Evolutionary conservation across 2,888 invertebrate species (phyloP).

Genomic region (Nesidiocoris tenuis): DNA sequence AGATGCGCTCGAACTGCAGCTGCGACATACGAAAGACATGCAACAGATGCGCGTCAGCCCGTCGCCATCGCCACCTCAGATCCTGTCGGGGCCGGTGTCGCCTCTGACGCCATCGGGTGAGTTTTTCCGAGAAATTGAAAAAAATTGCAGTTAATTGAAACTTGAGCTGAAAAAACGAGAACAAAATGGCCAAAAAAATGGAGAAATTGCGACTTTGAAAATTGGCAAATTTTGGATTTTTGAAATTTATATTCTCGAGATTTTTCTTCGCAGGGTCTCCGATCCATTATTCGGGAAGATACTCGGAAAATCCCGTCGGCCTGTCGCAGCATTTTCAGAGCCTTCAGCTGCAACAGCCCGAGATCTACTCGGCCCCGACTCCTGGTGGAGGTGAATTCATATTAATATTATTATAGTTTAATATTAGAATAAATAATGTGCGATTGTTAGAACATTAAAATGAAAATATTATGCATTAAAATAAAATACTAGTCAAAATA

Average conservation of each 20-base stretch:
- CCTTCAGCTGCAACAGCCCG: slow-evolving; percentile 54
- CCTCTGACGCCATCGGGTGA: slow-evolving; percentile 49
- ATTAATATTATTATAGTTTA: background rate
- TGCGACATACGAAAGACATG: slow-evolving; percentile 56
- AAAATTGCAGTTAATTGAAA: too few relatives aligned
- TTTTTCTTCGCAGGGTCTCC: slow-evolving; percentile 60
- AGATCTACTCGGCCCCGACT: slow-evolving; percentile 45
- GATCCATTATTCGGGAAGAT: slow-evolving; percentile 58
- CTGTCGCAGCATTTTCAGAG: slow-evolving; percentile 57
- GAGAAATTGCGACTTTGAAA: too few relatives aligned
- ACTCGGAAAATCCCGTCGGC: slow-evolving; percentile 42
- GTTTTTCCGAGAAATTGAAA: background rate
- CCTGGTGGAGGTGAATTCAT: slow-evolving; percentile 57
- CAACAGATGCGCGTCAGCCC: slow-evolving; percentile 53
- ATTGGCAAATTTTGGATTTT: too few relatives aligned
- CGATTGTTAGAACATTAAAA: background rate
- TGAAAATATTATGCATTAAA: too few relatives aligned
- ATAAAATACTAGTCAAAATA: too few relatives aligned
- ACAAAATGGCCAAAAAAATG: too few relatives aligned
- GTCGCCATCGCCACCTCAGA: slow-evolving; percentile 52
- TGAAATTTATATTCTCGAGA: too few relatives aligned
- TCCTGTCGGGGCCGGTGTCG: slow-evolving; percentile 50
- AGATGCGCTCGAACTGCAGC: slow-evolving; percentile 55
- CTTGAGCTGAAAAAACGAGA: too few relatives aligned
- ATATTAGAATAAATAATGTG: background rate